Evolutionary conservation across 2,888 invertebrate species (phyloP), one percentile per base, ranked within the genome.

Genomic region (Sinohyriopsis cumingii): DNA sequence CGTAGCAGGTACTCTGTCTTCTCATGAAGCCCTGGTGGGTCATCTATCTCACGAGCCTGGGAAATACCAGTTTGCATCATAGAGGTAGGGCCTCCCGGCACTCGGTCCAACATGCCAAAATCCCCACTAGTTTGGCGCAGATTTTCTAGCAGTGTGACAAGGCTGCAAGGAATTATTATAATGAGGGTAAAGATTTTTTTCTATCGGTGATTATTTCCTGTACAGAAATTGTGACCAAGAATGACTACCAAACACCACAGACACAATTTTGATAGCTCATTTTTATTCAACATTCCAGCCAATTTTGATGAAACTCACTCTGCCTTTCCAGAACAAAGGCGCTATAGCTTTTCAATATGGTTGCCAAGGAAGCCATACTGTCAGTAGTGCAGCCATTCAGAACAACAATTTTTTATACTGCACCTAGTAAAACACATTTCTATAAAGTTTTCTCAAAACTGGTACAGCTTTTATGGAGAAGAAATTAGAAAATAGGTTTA

Each of bases 21-120:
- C 87, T 98, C 98, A 84, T 95, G 94, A 60, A 98, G 92, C 28
- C 96, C 97, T 0, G 96, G 96, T 3, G 98, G 98, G 91, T 98
- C 98, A 85, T 95, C 95, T 84, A 94, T 95, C 84, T 96, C 96
- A 71, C 95, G 93, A 55, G 95, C 95, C 92, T 94, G 91, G 80
- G 95, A 93, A 88, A 98, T 95, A 73, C 97, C 97, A 67, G 96
- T 95, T 89, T 97, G 96, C 86, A 98, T 96, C 88, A 97, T 96
- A 33, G 95, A 82, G 4, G 87, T 82, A 7, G 87, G 85, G 25
- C 82, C 83, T 22, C 82, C 95, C 1, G 94, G 93, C 22, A 94
- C 93, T 76, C 95, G 92, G 82, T 97, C 97, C 68, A 95, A 91
- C 65, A 72, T 69, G 5, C 74, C 75, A 64, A 69, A 74, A 56